Evolutionary conservation across 2,113 vertebrate species (phyloP).

Genomic region (Chaetorhynchus papuensis): DNA sequence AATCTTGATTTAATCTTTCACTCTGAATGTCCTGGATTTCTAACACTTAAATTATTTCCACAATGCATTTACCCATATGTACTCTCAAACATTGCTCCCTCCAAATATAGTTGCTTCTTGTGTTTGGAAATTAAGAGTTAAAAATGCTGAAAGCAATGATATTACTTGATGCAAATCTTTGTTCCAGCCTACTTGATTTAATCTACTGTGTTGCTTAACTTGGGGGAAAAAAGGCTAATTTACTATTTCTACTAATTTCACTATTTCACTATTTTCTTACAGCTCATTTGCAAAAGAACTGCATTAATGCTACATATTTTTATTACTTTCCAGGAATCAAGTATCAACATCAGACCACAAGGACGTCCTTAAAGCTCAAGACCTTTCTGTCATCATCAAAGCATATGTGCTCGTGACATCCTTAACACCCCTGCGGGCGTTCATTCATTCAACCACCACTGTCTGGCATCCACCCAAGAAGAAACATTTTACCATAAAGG

Average conservation of each 20-base stretch:
- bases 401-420: constrained; percentile 90
- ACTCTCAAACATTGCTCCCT: background rate
- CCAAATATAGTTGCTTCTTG: background rate
- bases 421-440: constrained; percentile 82
- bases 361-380: constrained; percentile 53
- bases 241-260: background rate
- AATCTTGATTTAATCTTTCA: background rate
- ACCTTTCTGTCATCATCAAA: constrained; percentile 81
- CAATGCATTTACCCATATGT: background rate
- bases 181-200: background rate
- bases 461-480: constrained; percentile 75
- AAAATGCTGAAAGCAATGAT: background rate
- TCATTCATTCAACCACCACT: constrained; percentile 81
- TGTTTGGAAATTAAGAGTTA: background rate
- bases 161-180: background rate
- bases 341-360: background rate
- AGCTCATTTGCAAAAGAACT: background rate
- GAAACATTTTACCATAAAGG: constrained; percentile 78
- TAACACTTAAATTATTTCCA: background rate
- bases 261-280: background rate
- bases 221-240: background rate
- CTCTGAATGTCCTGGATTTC: background rate
- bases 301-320: background rate
- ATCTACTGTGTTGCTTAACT: background rate
- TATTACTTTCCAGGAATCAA: constrained; percentile 56